Conservation (phyloP, 1,140 invertebrate species). For the Stenopsyche tienmushanensis region DNA sequence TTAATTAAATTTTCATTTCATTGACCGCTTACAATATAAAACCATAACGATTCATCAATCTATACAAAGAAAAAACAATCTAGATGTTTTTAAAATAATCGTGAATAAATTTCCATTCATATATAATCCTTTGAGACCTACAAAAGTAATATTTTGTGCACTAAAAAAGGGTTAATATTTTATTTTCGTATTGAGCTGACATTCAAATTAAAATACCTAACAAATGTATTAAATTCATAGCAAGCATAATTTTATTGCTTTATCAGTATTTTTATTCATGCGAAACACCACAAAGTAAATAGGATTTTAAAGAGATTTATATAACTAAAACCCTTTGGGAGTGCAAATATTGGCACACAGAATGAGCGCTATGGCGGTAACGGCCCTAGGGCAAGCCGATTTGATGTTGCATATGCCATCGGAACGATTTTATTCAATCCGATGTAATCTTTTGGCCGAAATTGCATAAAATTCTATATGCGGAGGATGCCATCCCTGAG, state of each 20-base stretch:
- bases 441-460: constrained; percentile 24
- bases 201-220: too few relatives aligned
- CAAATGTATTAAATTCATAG: too few relatives aligned
- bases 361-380: constrained; percentile 4
- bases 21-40: too few relatives aligned
- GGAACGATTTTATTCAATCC: constrained; percentile 26
- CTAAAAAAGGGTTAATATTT: too few relatives aligned
- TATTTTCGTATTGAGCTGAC: too few relatives aligned
- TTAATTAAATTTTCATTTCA: too few relatives aligned
- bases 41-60: too few relatives aligned
- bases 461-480: constrained; percentile 22
- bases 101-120: too few relatives aligned
- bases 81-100: too few relatives aligned
- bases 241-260: not conserved
- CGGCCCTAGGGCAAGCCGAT: not conserved
- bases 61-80: too few relatives aligned
- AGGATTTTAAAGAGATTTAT: not conserved
- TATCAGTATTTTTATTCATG: not conserved
- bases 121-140: too few relatives aligned
- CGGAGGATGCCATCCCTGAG: not conserved
- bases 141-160: too few relatives aligned
- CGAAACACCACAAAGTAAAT: not conserved
- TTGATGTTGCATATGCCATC: constrained; percentile 6
- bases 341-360: constrained; percentile 19
- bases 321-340: constrained; percentile 5